A percentile compares a stretch with the other conserved stretches of the same genome.
Conservation (phyloP, 2,797 vertebrate genomes). For the Meriones psammophilus region DNA sequence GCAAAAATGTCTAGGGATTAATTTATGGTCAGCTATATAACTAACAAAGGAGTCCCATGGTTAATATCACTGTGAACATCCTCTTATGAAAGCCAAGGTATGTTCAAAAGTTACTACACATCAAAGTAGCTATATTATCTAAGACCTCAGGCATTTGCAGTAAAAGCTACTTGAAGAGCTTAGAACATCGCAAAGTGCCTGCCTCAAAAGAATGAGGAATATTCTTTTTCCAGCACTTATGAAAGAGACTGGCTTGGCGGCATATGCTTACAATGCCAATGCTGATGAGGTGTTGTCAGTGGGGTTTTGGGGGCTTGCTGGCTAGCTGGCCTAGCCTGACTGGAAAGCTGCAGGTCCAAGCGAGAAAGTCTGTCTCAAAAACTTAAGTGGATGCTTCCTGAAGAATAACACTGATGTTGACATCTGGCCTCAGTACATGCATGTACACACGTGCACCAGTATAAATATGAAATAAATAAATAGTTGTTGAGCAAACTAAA, state of each 20-base stretch:
- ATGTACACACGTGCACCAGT: not conserved
- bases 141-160: not conserved
- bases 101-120: conserved; percentile 22
- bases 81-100: conserved; percentile 3
- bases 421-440: not conserved
- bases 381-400: not conserved
- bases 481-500: not conserved
- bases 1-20: not conserved
- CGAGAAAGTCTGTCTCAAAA: not conserved
- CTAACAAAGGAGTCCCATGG: not conserved
- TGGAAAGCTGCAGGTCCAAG: not conserved
- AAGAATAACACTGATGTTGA: not conserved
- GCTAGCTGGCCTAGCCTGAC: not conserved
- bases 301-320: not conserved
- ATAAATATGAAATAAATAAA: not conserved
- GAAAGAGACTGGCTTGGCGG: not conserved
- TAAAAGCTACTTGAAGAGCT: not conserved
- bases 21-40: not conserved
- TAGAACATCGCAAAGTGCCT: not conserved
- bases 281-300: not conserved
- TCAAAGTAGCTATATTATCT: conserved; percentile 18
- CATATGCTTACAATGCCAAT: not conserved
- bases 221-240: not conserved
- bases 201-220: not conserved
- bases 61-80: not conserved